These are phyloP conservation scores for Pterobdella sp. DNA, from an alignment of 2,888 invertebrate species.

Conservation along the genomic window DNA sequence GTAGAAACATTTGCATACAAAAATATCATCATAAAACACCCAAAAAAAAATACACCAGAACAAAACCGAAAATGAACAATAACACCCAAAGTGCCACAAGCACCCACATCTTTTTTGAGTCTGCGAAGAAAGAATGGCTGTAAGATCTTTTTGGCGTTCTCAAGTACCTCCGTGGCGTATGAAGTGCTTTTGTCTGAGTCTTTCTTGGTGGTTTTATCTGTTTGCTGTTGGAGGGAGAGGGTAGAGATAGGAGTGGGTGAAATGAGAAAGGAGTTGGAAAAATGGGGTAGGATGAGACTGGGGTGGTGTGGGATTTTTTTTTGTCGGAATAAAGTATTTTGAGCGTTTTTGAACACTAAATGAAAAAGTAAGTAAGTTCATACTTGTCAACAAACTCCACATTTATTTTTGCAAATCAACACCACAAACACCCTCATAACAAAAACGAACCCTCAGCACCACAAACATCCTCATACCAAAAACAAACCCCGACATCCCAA, in stretches of 20 bases:
- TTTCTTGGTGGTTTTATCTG: constrained; percentile 1
- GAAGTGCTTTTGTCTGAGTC: constrained; percentile 53
- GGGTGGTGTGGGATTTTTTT: too few species aligned
- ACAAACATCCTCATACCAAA: neutral
- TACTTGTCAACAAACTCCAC: too few species aligned
- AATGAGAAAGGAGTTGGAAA: too few species aligned
- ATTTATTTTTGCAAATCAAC: neutral
- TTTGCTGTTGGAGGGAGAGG: neutral
- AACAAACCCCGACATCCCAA: neutral
- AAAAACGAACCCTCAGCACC: neutral
- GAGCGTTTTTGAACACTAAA: too few species aligned
- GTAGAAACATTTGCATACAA: neutral
- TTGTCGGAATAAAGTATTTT: too few species aligned
- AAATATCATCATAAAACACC: neutral
- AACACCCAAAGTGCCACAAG: too few species aligned
- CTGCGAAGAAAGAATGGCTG: constrained; percentile 85
- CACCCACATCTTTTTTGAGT: constrained; percentile 70
- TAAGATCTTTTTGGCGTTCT: constrained; percentile 88
- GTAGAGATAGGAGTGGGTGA: too few species aligned
- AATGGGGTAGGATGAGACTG: too few species aligned
- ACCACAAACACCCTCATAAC: neutral
- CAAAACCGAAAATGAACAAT: neutral
- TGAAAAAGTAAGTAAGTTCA: too few species aligned
- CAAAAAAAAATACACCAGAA: neutral
- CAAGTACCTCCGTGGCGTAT: constrained; percentile 83